These are phyloP conservation scores for Ophraella communa DNA, from an alignment of 2,888 invertebrate species.

Conservation along the genomic window DNA sequence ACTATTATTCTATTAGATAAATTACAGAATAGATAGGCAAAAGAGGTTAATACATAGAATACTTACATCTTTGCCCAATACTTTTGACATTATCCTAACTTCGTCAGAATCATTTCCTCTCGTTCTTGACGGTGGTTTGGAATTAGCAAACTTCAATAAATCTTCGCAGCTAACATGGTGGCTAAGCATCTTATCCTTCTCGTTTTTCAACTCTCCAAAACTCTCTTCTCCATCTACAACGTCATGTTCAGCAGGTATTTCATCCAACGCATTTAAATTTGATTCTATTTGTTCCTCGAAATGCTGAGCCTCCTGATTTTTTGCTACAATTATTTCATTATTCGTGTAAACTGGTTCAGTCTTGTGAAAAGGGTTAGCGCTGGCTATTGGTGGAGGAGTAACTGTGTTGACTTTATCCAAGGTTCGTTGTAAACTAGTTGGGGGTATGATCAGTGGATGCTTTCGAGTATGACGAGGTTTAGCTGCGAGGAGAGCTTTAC, in stretches of 20 bases:
- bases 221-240: conserved; percentile 44
- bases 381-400: conserved; percentile 53
- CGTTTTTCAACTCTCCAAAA: conserved; percentile 34
- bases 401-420: conserved; percentile 65
- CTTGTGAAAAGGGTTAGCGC: conserved; percentile 45
- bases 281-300: conserved; percentile 70
- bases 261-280: conserved; percentile 67
- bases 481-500: conserved; percentile 67
- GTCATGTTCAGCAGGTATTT: conserved; percentile 58
- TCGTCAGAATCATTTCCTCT: conserved; percentile 89
- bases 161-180: conserved; percentile 93
- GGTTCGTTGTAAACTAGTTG: conserved; percentile 66
- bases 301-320: conserved; percentile 58
- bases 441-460: conserved; percentile 80
- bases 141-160: conserved; percentile 84
- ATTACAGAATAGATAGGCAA: no score
- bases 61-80: conserved; percentile 76
- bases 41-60: neutral
- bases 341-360: conserved; percentile 52
- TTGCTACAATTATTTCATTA: conserved; percentile 48
- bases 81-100: conserved; percentile 90
- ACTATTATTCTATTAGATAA: no score
- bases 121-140: conserved; percentile 81
- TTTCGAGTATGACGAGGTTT: conserved; percentile 80
- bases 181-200: conserved; percentile 54